Evolutionary conservation across 2,113 vertebrate species (phyloP), one percentile per base, ranked within the genome.

Genomic region (Heteronetta atricapilla): DNA sequence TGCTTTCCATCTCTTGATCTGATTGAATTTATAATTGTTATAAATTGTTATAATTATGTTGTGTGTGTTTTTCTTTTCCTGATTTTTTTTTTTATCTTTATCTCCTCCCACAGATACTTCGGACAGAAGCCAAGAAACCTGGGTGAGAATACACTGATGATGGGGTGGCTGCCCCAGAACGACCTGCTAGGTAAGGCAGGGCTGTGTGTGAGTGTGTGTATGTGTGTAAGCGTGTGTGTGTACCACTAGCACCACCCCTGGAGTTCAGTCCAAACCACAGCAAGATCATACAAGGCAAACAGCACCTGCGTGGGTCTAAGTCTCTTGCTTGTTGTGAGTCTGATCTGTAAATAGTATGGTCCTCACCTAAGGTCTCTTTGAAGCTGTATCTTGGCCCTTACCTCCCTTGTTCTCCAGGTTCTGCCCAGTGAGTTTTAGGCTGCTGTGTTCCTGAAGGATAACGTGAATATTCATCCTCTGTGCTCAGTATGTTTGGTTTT

Each of bases 91-190:
- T 8, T 28, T 60, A 52, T 13, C 55, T 79, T 34, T 53, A 14
- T 81, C 40, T 90, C 56, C 8, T 91, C 48, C 70, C 69, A 31
- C 87, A 97, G 97, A 70, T 97, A 97, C 67, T 97, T 96, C 80
- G 96, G 97, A 53, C 87, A 95, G 89, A 97, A 96, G 91, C 97
- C 97, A 82, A 90, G 56, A 86, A 97, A 94, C 79, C 68, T 96
- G 73, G 96, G 96, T 80, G 85, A 96, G 79, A 97, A 97, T 52
- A 97, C 96, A 0, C 85, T 97, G 76, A 93, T 97, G 89, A 96
- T 97, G 97, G 94, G 17, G 21, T 97, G 97, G 96, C 87, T 97
- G 85, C 97, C 97, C 88, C 96, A 97, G 75, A 97, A 97, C 2
- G 94, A 97, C 92, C 92, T 97, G 91, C 88, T 97, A 36, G 97